These are phyloP conservation scores for Terebella lapidaria DNA, from an alignment of 2,888 invertebrate genomes.

Conservation along the genomic window DNA sequence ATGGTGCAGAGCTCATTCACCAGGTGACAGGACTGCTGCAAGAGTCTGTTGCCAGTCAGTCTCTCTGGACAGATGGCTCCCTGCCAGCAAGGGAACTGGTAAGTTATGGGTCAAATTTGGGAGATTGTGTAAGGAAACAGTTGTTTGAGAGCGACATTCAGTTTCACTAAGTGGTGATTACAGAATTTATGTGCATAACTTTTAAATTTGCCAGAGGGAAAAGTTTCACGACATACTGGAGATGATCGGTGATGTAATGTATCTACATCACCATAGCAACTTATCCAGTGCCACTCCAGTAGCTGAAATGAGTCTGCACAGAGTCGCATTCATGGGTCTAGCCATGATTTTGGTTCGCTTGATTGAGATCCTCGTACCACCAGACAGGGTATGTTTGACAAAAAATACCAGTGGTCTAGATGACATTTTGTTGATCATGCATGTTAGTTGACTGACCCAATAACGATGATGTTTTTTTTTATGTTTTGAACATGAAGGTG, in stretches of 20 bases:
- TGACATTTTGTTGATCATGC: too few relatives aligned
- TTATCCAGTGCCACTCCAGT: conserved; percentile 21
- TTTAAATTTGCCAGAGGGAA: conserved; percentile 31
- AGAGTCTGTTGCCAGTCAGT: conserved; percentile 24
- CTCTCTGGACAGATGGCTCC: conserved; percentile 40
- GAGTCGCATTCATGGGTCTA: conserved; percentile 38
- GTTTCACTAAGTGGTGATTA: too few relatives aligned
- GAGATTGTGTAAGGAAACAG: too few relatives aligned
- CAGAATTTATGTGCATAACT: too few relatives aligned
- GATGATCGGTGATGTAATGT: conserved; percentile 32
- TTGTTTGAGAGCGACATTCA: too few relatives aligned
- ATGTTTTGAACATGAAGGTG: too few relatives aligned
- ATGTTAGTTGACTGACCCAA: too few relatives aligned
- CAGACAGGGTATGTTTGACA: conserved; percentile 30
- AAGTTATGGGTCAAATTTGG: conserved; percentile 22
- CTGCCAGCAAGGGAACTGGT: conserved; percentile 42
- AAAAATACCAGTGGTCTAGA: too few relatives aligned
- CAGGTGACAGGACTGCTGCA: conserved; percentile 28
- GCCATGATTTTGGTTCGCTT: conserved; percentile 31
- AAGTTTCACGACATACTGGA: conserved; percentile 39
- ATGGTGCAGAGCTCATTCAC: conserved; percentile 15
- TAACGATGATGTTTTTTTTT: too few relatives aligned
- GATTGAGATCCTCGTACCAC: conserved; percentile 35
- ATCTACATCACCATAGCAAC: conserved; percentile 39
- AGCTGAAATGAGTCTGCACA: conserved; percentile 33